These are phyloP conservation scores for Chinchilla lanigera DNA, from an alignment of 2,113 vertebrate species.

Conservation along the genomic window DNA sequence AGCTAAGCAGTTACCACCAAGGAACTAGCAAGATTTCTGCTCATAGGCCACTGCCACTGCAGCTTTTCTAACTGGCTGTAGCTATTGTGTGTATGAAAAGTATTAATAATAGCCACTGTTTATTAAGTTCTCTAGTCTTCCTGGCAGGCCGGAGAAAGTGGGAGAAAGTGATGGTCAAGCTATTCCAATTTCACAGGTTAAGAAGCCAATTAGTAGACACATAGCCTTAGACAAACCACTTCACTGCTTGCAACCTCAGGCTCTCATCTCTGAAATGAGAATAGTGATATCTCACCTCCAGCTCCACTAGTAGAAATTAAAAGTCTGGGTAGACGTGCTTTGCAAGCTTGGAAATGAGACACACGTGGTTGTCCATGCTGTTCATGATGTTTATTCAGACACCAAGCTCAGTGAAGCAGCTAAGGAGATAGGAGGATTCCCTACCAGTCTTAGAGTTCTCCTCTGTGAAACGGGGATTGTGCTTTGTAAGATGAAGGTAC, in stretches of 20 bases:
- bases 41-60: background rate
- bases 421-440: background rate
- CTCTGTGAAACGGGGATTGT: background rate
- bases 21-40: background rate
- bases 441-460: background rate
- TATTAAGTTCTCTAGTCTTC: background rate
- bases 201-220: background rate
- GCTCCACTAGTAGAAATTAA: background rate
- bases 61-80: background rate
- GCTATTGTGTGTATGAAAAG: background rate
- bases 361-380: background rate
- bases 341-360: background rate
- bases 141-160: background rate
- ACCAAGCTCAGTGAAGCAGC: background rate
- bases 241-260: background rate
- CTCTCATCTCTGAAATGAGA: conserved; percentile 2
- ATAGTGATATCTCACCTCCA: background rate
- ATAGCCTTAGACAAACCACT: background rate
- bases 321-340: background rate
- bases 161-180: background rate
- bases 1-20: background rate
- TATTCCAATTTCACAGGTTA: background rate
- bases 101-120: background rate
- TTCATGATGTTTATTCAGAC: background rate
- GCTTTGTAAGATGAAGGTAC: background rate